Evolutionary conservation across 2,113 vertebrate species (phyloP).

Genomic region (Cygnus buccinator): DNA sequence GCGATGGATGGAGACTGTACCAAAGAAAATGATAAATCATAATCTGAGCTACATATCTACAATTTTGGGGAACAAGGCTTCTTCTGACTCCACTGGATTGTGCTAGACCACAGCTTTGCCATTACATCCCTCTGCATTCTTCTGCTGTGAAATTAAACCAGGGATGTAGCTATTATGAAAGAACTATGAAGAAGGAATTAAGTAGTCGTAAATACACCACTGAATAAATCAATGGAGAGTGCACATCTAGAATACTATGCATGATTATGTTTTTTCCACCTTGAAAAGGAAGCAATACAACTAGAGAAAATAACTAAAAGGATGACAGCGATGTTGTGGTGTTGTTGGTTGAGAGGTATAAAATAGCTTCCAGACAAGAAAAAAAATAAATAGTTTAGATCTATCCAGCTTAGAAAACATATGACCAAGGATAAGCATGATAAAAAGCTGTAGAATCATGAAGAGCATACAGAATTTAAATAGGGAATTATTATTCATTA

Average conservation of each 20-base stretch:
- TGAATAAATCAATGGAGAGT: not conserved
- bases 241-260: not conserved
- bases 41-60: not conserved
- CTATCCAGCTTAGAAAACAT: slow-evolving; percentile 15
- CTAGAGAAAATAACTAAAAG: not conserved
- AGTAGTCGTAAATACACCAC: not conserved
- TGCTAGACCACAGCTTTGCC: not conserved
- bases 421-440: not conserved
- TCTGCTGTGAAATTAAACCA: slow-evolving; percentile 17
- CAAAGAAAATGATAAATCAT: slow-evolving; percentile 51
- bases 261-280: not conserved
- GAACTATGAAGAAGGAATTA: slow-evolving; percentile 1
- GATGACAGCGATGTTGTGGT: not conserved
- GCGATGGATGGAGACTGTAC: slow-evolving; percentile 24
- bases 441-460: slow-evolving; percentile 17
- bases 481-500: slow-evolving; percentile 32
- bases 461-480: slow-evolving; percentile 28
- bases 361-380: slow-evolving; percentile 25
- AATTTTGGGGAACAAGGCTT: not conserved
- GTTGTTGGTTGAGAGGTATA: not conserved
- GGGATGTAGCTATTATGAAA: not conserved
- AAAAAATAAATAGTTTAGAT: slow-evolving; percentile 23
- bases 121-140: not conserved
- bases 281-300: slow-evolving; percentile 22
- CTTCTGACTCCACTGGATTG: not conserved